Base-by-base conservation (phyloP, 2,888 invertebrate genomes). In the Apodemia duryi region DNA sequence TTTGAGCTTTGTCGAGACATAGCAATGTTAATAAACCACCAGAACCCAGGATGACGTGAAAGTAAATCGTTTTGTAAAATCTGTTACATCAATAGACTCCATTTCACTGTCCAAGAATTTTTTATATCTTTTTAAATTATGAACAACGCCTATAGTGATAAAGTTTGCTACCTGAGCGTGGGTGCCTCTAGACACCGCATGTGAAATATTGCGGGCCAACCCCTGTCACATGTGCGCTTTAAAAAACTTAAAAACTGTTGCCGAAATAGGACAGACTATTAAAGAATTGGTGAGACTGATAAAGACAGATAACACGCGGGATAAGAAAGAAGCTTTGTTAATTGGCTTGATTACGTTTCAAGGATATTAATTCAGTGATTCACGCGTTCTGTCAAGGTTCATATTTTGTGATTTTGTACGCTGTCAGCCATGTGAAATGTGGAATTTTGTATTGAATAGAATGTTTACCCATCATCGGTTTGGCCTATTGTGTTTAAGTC, bases 261-360 rank as follows among this genome's bases (percentile, higher is more conserved):
- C 65, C 38, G 61, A 66, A 68, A 63, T 63, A 69, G 74, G 75
- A 77, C 75, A 79, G 72, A 76, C 75, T 68, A 66, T 51, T 62
- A 71, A 67, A 67, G 61, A 70, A 32, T 57, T 11, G 2, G 29
- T 28, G 67, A 60, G 73, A 68, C 64, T 13, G 71, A 86, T 73
- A 70, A 74, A 73, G 82, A 83, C 52, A 64, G 67, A 68, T 7
- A 67, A 64, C 64, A 68, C 62, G 68, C 70, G 73, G 72, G 69
- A 77, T 74, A 75, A 77, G 75, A 83, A 85, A 82, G 77, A 82
- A 80, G 65, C 61, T 61, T 84, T 80, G 80, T 84, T 90, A 91
- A 91, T 91, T 89, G 89, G 84, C 79, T 84, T 85, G 90, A 91
- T 91, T 88, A 85, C 83, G 90, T 91, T 91, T 89, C 88, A 89